phyloP scores from a whole-genome alignment of 2,888 invertebrate genomes.

The Ormyrus nitidulus region DNA sequence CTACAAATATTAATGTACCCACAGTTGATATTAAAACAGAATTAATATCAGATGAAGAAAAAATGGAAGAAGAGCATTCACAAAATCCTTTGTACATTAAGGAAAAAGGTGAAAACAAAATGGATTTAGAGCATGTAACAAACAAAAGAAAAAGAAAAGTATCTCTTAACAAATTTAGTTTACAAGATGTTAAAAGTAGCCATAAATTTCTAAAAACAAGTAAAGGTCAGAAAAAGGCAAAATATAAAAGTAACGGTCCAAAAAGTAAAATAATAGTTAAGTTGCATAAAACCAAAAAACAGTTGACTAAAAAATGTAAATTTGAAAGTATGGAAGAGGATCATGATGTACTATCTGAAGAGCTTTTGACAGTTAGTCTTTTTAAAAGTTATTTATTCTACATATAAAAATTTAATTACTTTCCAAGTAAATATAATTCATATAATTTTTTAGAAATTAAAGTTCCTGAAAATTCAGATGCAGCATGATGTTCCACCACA shows the following conservation, averaged over 20 bases:
- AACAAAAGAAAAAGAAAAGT: constrained; percentile 3
- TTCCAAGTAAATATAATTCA: neutral
- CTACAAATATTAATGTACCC: constrained; percentile 2
- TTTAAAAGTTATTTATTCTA: constrained; percentile 1
- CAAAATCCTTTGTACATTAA: constrained; percentile 27
- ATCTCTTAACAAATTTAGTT: neutral
- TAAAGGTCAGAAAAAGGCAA: neutral
- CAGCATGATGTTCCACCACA: constrained; percentile 65
- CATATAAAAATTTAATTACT: neutral
- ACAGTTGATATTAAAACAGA: neutral
- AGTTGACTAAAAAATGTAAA: neutral
- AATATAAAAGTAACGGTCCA: neutral
- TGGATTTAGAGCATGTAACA: neutral
- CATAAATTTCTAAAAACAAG: neutral
- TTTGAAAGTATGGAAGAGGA: neutral
- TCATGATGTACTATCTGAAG: neutral
- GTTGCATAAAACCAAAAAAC: neutral
- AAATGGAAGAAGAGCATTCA: neutral
- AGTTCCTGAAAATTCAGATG: constrained; percentile 57
- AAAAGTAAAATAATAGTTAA: neutral
- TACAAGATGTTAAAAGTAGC: neutral
- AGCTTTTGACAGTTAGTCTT: constrained; percentile 28
- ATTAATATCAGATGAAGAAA: neutral
- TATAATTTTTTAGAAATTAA: constrained; percentile 59
- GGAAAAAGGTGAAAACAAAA: constrained; percentile 7